phyloP scores from a whole-genome alignment of 2,888 invertebrate species.

The Agrochola litura region DNA sequence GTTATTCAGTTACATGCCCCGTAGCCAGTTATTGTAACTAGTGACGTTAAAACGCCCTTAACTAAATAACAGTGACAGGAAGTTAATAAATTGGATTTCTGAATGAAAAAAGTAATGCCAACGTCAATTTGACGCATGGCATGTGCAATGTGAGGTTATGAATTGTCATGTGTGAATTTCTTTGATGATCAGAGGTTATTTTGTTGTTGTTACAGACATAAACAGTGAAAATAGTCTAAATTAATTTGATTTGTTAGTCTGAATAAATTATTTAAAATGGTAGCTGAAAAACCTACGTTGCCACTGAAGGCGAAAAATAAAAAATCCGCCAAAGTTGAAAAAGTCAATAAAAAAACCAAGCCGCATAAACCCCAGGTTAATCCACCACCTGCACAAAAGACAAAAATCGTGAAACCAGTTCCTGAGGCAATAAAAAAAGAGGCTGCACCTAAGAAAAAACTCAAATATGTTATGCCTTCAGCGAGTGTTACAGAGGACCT shows the following conservation, averaged over 20 bases:
- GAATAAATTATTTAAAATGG: slow-evolving; percentile 48
- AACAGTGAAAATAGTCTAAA: slow-evolving; percentile 1
- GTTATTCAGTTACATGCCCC: too few relatives aligned
- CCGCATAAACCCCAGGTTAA: slow-evolving; percentile 26
- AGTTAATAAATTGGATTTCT: slow-evolving; percentile 10
- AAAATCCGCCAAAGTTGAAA: slow-evolving; percentile 48
- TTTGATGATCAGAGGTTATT: slow-evolving; percentile 4
- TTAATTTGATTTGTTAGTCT: not conserved
- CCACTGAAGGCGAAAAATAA: slow-evolving; percentile 40
- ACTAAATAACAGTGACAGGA: too few relatives aligned
- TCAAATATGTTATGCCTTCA: slow-evolving; percentile 81
- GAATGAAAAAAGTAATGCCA: slow-evolving; percentile 22
- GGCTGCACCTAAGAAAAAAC: slow-evolving; percentile 67
- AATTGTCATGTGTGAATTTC: slow-evolving; percentile 37
- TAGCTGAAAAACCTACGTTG: slow-evolving; percentile 55
- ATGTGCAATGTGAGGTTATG: slow-evolving; percentile 41
- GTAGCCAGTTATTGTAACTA: too few relatives aligned
- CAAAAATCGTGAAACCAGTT: slow-evolving; percentile 43
- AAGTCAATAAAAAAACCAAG: slow-evolving; percentile 47
- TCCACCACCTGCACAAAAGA: slow-evolving; percentile 22
- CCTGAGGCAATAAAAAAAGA: slow-evolving; percentile 21
- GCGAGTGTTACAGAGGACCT: slow-evolving; percentile 77
- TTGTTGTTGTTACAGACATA: slow-evolving; percentile 23
- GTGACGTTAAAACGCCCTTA: too few relatives aligned
- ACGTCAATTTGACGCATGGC: slow-evolving; percentile 28